Percentiles rank a stretch among this genome's conserved stretches.
Evolutionary conservation across 1,140 invertebrate species (phyloP).

Genomic region (Drosophila pandora): DNA sequence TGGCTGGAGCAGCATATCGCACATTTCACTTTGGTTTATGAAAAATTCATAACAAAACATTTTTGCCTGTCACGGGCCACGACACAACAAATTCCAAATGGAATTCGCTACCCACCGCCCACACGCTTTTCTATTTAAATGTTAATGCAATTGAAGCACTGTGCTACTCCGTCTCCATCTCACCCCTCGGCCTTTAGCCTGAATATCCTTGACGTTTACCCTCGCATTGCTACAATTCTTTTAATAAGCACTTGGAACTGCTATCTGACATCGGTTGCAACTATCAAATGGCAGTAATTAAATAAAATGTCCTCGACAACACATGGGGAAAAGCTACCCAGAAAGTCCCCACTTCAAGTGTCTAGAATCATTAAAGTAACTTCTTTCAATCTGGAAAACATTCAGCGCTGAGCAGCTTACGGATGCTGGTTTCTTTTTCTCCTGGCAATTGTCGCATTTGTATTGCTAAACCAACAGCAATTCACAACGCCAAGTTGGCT

Average conservation of each 20-base stretch:
- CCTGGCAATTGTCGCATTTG: constrained; percentile 67
- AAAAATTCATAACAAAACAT: constrained; percentile 65
- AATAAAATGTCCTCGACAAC: constrained; percentile 63
- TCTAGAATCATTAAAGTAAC: constrained; percentile 31
- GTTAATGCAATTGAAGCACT: constrained; percentile 52
- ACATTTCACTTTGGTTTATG: constrained; percentile 62
- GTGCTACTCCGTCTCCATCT: not conserved
- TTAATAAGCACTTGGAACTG: constrained; percentile 7
- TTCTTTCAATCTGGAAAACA: constrained; percentile 46
- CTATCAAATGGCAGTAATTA: constrained; percentile 65
- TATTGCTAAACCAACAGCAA: constrained; percentile 43
- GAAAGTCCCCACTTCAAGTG: constrained; percentile 18
- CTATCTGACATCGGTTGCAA: constrained; percentile 16
- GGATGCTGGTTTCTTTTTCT: constrained; percentile 2
- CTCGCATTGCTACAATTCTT: constrained; percentile 9
- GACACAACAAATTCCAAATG: constrained; percentile 49
- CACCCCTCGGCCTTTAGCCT: not conserved
- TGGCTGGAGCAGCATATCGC: constrained; percentile 14
- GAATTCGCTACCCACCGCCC: constrained; percentile 21
- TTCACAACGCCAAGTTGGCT: constrained; percentile 55
- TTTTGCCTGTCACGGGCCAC: constrained; percentile 47
- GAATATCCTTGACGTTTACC: constrained; percentile 8
- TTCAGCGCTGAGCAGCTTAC: constrained; percentile 25
- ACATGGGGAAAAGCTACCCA: constrained; percentile 1
- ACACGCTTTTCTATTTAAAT: constrained; percentile 51